These are phyloP conservation scores for Leucania comma DNA, from an alignment of 2,888 invertebrate genomes.

Conservation along the genomic window DNA sequence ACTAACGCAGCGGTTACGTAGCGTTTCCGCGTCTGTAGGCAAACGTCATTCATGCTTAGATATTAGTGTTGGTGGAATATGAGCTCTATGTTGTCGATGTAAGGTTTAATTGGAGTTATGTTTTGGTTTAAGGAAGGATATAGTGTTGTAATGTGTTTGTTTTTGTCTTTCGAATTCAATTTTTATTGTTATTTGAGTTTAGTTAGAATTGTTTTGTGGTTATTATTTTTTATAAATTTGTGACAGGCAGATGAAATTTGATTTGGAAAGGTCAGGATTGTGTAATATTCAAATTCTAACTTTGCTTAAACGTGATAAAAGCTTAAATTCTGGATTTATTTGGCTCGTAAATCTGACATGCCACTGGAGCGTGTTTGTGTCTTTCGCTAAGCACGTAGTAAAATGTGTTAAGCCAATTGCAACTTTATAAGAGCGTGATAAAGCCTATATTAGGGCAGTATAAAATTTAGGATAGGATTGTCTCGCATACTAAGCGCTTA, in stretches of 20 bases:
- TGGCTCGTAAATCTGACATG: not conserved
- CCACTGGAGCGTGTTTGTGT: conserved; percentile 24
- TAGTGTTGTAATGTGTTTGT: not conserved
- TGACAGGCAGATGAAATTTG: conserved; percentile 29
- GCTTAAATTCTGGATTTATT: not conserved
- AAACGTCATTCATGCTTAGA: conserved; percentile 57
- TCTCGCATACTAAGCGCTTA: not conserved
- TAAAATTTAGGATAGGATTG: not conserved
- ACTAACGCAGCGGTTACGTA: conserved; percentile 95
- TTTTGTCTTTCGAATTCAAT: not conserved
- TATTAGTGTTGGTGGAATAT: conserved; percentile 19
- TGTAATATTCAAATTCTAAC: not conserved
- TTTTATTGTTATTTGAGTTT: conserved; percentile 9
- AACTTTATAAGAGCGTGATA: conserved; percentile 1
- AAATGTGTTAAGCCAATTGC: conserved; percentile 7
- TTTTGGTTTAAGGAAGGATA: not conserved
- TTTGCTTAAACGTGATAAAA: not conserved
- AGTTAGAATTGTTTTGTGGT: conserved; percentile 12
- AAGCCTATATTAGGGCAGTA: not conserved
- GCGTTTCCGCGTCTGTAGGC: conserved; percentile 80
- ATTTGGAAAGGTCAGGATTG: not conserved
- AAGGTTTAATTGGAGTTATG: conserved; percentile 29
- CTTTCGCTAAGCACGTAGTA: conserved; percentile 3
- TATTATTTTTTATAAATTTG: conserved; percentile 18
- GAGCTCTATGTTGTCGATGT: conserved; percentile 21